These are phyloP conservation scores for Aeoliscus strigatus DNA, from an alignment of 2,797 vertebrate species.

Conservation along the genomic window DNA sequence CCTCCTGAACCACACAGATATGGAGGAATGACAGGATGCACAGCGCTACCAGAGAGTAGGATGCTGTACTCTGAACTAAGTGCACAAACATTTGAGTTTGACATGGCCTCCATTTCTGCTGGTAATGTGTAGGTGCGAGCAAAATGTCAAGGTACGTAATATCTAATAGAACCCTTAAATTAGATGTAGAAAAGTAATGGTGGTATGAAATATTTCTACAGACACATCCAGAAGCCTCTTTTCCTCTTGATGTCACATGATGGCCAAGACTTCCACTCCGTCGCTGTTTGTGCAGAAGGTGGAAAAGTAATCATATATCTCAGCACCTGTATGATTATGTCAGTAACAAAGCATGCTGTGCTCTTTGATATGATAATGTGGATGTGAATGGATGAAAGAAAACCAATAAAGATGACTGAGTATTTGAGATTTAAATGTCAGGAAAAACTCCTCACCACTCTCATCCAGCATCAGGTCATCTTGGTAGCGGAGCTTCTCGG, in stretches of 20 bases:
- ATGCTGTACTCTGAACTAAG: no score
- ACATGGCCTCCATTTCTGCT: background rate
- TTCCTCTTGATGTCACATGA: background rate
- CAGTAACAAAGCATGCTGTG: no score
- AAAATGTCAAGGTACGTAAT: no score
- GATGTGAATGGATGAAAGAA: background rate
- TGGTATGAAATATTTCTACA: background rate
- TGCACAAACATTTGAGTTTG: conserved; percentile 4
- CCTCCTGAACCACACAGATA: conserved; percentile 24
- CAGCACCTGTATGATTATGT: no score
- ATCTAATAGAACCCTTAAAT: no score
- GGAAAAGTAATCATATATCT: no score
- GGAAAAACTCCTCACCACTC: conserved; percentile 83
- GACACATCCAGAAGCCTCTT: background rate
- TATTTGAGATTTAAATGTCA: no score
- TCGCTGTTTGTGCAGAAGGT: background rate
- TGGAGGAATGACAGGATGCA: conserved; percentile 1
- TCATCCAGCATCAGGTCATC: conserved; percentile 96
- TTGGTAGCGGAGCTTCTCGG: conserved; percentile 93
- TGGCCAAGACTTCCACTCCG: background rate
- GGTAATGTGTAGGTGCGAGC: no score
- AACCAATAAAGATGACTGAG: background rate
- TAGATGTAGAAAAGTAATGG: no score
- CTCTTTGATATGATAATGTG: background rate
- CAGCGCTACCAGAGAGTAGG: no score